A percentile compares a stretch with the other conserved stretches of the same genome.
These are phyloP conservation scores for Lycaon pictus DNA, from an alignment of 2,113 vertebrate genomes.

Conservation along the genomic window DNA sequence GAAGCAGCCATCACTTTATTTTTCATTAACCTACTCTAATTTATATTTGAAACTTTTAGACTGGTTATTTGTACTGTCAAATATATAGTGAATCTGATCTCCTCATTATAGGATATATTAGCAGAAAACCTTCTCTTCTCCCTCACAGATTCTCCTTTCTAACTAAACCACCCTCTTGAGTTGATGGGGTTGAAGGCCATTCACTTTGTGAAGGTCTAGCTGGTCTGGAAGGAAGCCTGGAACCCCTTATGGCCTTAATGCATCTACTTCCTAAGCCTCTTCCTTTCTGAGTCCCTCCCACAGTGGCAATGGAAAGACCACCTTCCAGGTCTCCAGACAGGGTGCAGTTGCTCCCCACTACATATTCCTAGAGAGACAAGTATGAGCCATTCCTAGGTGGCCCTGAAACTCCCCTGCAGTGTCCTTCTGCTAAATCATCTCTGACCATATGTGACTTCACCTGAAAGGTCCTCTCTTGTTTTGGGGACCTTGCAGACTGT, in stretches of 20 bases:
- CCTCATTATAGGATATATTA: neutral
- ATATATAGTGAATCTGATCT: neutral
- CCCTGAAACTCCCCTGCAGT: neutral
- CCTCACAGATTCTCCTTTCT: neutral
- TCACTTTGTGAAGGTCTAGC: neutral
- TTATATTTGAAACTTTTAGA: neutral
- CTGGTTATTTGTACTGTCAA: neutral
- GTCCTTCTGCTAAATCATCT: neutral
- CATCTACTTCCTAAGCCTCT: neutral
- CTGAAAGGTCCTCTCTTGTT: neutral
- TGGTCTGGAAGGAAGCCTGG: neutral
- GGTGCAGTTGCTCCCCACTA: neutral
- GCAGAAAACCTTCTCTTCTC: neutral
- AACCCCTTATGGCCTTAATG: neutral
- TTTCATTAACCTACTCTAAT: neutral
- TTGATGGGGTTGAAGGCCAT: neutral
- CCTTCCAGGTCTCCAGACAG: neutral
- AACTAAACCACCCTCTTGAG: neutral
- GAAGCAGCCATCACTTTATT: neutral
- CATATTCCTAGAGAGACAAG: neutral
- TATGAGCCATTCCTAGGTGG: neutral
- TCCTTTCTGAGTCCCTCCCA: neutral
- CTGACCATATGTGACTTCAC: neutral
- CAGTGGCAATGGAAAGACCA: neutral
- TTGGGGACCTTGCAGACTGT: neutral